Base-by-base conservation (phyloP, 2,113 vertebrate genomes). In the Uropsilus gracilis region DNA sequence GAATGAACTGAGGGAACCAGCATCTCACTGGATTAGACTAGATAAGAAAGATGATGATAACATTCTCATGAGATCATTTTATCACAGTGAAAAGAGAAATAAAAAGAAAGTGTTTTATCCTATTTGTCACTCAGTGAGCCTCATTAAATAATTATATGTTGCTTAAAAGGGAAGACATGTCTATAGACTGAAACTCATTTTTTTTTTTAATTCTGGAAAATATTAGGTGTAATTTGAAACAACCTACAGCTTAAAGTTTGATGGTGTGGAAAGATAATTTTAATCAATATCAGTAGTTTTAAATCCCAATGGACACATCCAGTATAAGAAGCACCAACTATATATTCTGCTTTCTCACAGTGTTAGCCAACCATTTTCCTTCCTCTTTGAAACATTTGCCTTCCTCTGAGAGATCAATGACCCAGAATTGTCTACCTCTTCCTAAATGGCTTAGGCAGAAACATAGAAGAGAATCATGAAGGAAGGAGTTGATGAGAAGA, bases 1-100 rank as follows among this genome's bases (percentile, higher is more conserved):
- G 90, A 96, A 73, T 85, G 32, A 95, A 59, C n/a, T 76, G 87
- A 97, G 39, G 66, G 34, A 81, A 82, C 78, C 68, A 73, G 50
- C 64, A 89, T 96, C 50, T 30, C 77, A 95, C 44, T 93, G 26
- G 87, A 90, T 94, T 97, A 94, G 59, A 93, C 8, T n/a, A 94
- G n/a, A 96, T 97, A 95, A 95, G 97, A 91, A 86, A 96, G 89
- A 32, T 32, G 64, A 87, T 81, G 89, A 59, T 75, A 69, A 71
- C 28, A 63, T 94, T 94, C 68, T 97, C 88, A 68, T 8, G 91
- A 86, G 94, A 97, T 86, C 30, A 84, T 96, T 97, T 95, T 96
- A 97, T 92, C 14, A 87, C 48, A 39, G 39, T 89, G 53, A 55
- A 77, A 86, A 95, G 88, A 12, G 46, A 90, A 96, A 88, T 83